Evolutionary conservation across 2,113 vertebrate genomes (phyloP).

Genomic region (Neodontobutis hainanensis): DNA sequence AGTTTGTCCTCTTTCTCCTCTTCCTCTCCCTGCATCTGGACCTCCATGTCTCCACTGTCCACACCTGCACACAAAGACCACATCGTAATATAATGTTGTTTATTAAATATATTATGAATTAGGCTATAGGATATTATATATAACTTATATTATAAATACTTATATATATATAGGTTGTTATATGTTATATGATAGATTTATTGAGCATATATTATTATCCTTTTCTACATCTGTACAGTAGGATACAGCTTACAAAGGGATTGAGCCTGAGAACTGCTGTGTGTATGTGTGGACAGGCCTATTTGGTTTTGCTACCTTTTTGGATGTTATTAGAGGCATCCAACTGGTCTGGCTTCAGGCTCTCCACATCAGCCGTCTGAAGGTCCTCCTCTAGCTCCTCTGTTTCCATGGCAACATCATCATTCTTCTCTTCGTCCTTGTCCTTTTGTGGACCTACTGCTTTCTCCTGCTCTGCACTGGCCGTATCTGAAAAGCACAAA

Average conservation of each 20-base stretch:
- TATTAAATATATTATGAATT: too few species aligned
- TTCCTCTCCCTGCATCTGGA: constrained; percentile 60
- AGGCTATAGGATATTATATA: too few species aligned
- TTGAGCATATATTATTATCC: too few species aligned
- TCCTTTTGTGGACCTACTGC: constrained; percentile 63
- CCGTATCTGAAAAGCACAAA: constrained; percentile 81
- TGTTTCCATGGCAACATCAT: constrained; percentile 82
- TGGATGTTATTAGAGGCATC: constrained; percentile 66
- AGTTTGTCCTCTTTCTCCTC: constrained; percentile 66
- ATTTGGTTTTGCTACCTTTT: constrained; percentile 67
- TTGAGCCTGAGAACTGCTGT: too few species aligned
- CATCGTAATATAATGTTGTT: too few species aligned
- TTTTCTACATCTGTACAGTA: too few species aligned
- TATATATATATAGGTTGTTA: too few species aligned
- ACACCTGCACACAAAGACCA: constrained; percentile 63
- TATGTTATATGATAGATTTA: too few species aligned
- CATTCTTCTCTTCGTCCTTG: constrained; percentile 73
- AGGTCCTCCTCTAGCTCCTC: constrained; percentile 83
- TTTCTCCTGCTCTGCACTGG: constrained; percentile 89
- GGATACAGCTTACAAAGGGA: too few species aligned
- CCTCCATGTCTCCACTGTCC: constrained; percentile 80
- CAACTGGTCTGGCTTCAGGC: constrained; percentile 86
- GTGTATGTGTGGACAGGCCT: too few species aligned
- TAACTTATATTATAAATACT: too few species aligned
- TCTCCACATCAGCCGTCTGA: constrained; percentile 74